Evolutionary conservation across 1,140 invertebrate species (phyloP).

Genomic region (Dendroctonus valens): DNA sequence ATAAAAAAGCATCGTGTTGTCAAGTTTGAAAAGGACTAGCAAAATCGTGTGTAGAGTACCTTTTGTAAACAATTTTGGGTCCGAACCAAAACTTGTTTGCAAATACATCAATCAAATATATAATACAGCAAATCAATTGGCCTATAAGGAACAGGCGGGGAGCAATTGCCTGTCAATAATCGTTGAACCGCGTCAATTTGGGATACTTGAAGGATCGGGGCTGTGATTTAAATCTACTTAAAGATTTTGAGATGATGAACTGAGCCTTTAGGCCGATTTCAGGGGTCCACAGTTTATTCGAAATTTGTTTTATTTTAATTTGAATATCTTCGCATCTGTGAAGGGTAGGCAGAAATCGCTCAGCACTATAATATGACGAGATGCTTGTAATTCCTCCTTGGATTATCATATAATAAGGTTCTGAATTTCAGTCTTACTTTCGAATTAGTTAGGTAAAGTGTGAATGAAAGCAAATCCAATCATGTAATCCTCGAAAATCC

Average conservation of each 20-base stretch:
- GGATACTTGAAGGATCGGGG: slow-evolving; percentile 18
- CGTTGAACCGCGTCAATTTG: slow-evolving; percentile 15
- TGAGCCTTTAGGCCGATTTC: slow-evolving; percentile 20
- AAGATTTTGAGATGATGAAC: slow-evolving; percentile 19
- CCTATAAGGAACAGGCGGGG: slow-evolving; percentile 19
- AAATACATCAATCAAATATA: slow-evolving; percentile 25
- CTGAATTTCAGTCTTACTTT: too few relatives aligned
- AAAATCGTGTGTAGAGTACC: too few relatives aligned
- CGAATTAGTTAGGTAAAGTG: too few relatives aligned
- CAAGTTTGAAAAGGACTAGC: too few relatives aligned
- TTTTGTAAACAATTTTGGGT: too few relatives aligned
- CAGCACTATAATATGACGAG: too few relatives aligned
- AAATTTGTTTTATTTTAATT: slow-evolving; percentile 24
- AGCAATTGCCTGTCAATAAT: slow-evolving; percentile 24
- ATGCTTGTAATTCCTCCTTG: too few relatives aligned
- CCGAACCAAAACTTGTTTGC: slow-evolving; percentile 4
- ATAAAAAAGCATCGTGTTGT: too few relatives aligned
- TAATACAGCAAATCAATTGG: slow-evolving; percentile 21
- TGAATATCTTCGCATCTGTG: background rate
- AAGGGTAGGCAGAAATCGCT: too few relatives aligned
- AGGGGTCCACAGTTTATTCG: slow-evolving; percentile 13
- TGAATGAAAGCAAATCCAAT: too few relatives aligned
- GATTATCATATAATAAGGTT: too few relatives aligned
- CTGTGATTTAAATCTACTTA: slow-evolving; percentile 26
- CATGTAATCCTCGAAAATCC: too few relatives aligned